Evolutionary conservation across 2,113 vertebrate species (phyloP), one percentile per base, ranked within the genome.

Genomic region (Macquaria ambigua): DNA sequence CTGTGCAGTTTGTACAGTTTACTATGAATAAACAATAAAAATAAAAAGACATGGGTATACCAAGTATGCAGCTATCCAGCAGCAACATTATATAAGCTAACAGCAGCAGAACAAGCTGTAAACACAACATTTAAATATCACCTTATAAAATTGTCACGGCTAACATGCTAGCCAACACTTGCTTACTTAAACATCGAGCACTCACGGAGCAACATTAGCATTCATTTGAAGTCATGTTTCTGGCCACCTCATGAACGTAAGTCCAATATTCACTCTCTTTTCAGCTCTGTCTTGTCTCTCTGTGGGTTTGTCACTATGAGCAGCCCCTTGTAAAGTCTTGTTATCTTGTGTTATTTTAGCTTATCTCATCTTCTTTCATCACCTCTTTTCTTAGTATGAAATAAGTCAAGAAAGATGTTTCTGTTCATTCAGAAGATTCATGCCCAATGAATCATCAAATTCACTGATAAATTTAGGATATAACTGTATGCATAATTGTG

Each of bases 331-430:
- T 77, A 77, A 87, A 81, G 56, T 55, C 74, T 34, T 61, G 14
- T 78, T 34, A 34, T 34, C 59, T 81, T 20, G 18, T 68, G 10
- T 74, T 74, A 37, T 66, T 56, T 20, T 20, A 66, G 56, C 48
- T 77, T 83, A 81, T 76, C 75, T 79, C 6, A 23, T 28, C 43
- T 11, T 37, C 50, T 52, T 52, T 52, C 50, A 52, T 52, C 50
- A 20, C 50, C 7, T 20, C 18, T 52, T 16, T 70, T 46, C 73
- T 1, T 55, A 6, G 14, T 11, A 1, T 8, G 34, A 64, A 59
- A 39, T 25, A 16, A 53, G 68, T 16, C 34, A 72, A 15, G 8
- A 10, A 73, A 41, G 43, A 31, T 21, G 37, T 21, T 31, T 80
- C 11, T 11, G 25, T 58, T 48, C 6, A 6, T 31, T 63, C 48